Base-by-base conservation (phyloP, 2,113 vertebrate genomes). In the Hippocampus guttulatus region DNA sequence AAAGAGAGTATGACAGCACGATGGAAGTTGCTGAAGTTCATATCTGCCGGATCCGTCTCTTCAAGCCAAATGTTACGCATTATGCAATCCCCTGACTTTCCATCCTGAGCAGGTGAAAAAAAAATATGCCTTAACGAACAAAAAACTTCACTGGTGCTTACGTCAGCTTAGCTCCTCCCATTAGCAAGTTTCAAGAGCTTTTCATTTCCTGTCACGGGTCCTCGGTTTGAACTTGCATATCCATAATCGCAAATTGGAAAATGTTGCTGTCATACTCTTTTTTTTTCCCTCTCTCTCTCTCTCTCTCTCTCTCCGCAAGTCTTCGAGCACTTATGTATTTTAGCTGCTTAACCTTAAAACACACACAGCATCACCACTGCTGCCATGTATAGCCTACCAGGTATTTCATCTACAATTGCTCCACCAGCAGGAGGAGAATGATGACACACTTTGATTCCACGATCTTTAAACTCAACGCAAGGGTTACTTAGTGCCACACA, bases 111-210 rank as follows among this genome's bases (percentile, higher is more conserved):
- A 85, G 68, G 70, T 68, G 70, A 11, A 21, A 40, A 40, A 63
- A 40, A 38, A 33, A 66, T 81, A 91, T 90, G 92, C 91, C 92
- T 93, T 92, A 92, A 89, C 12, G 15, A 73, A 76, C 64, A 81
- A 78, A 81, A 73, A 89, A 68, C 43, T 82, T 70, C 16, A 82
- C 80, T 84, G 88, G 88, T 91, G 90, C 87, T 90, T 85, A 81
- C 61, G 84, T 81, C 65, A 38, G 51, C 33, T 71, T 8, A 73
- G 23, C 52, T 66, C n/a, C 51, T 21, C 55, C 3, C 23, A 8
- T 67, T 33, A 71, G 69, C 72, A 68, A 64, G 51, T 72, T 67
- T 67, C 8, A 68, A 20, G 41, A 5, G 10, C 16, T 8, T 30
- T 23, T 55, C 52, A 23, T 70, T 57, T 49, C 61, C 54, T 43